phyloP scores from a whole-genome alignment of 2,113 vertebrate genomes.

The Copsychus sechellarum region DNA sequence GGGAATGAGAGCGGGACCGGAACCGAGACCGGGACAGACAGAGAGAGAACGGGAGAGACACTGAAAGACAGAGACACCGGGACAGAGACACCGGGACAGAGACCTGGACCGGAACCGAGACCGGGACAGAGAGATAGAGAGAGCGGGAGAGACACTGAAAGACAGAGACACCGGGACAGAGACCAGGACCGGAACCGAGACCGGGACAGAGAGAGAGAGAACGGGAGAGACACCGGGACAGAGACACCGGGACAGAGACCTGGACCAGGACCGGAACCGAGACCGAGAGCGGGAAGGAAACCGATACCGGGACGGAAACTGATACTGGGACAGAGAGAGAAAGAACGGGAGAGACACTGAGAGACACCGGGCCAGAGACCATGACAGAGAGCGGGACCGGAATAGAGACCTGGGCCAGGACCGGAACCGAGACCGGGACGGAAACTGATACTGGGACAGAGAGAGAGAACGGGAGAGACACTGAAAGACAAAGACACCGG shows the following conservation, averaged over 20 bases:
- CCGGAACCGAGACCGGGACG: rapidly evolving
- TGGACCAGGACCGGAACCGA: not conserved
- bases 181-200: not conserved
- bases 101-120: not conserved
- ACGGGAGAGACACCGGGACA: not conserved
- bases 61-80: too few species aligned
- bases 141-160: too few species aligned
- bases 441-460: too few species aligned
- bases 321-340: too few species aligned
- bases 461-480: too few species aligned
- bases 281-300: not conserved
- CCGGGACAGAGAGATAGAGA: not conserved
- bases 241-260: not conserved
- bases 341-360: too few species aligned
- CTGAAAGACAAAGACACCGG: too few species aligned
- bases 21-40: too few species aligned
- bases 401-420: too few species aligned
- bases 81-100: too few species aligned
- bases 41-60: not conserved
- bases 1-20: not conserved
- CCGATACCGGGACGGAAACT: rapidly evolving
- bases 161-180: too few species aligned
- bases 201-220: not conserved
- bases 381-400: not conserved
- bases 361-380: too few species aligned